Percentiles rank a stretch among this genome's conserved stretches.
Conservation (phyloP, 2,113 vertebrate genomes). For the Hoplias malabaricus region DNA sequence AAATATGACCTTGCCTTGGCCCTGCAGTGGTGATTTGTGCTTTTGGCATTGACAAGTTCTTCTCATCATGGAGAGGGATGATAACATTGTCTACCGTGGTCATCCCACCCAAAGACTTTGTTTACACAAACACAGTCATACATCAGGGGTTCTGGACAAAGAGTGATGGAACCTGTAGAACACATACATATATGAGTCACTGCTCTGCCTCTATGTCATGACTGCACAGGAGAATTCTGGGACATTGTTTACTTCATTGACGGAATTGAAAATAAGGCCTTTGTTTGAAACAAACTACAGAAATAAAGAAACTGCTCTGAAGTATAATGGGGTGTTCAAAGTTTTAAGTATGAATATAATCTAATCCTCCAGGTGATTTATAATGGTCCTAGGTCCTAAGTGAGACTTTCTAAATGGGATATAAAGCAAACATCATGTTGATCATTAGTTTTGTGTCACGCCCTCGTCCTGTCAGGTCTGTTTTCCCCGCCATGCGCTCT, state of each 20-base stretch:
- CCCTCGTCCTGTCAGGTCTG: too few species aligned
- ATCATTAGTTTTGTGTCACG: too few species aligned
- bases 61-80: constrained; percentile 45
- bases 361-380: too few species aligned
- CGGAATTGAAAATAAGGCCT: not conserved
- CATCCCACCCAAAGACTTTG: constrained; percentile 35
- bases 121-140: constrained; percentile 37
- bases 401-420: too few species aligned
- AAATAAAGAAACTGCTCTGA: not conserved
- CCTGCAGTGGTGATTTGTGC: constrained; percentile 20
- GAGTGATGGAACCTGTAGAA: not conserved
- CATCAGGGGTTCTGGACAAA: constrained; percentile 6
- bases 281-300: not conserved
- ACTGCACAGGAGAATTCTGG: not conserved
- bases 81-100: constrained; percentile 44
- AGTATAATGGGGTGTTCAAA: too few species aligned
- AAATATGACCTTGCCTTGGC: constrained; percentile 23
- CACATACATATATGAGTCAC: not conserved
- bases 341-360: too few species aligned
- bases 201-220: not conserved
- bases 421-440: too few species aligned
- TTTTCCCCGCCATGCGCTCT: too few species aligned
- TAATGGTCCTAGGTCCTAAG: too few species aligned
- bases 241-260: constrained; percentile 27
- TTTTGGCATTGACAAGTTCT: constrained; percentile 32